Conservation (phyloP, 2,113 vertebrate species). For the Gopherus flavomarginatus region DNA sequence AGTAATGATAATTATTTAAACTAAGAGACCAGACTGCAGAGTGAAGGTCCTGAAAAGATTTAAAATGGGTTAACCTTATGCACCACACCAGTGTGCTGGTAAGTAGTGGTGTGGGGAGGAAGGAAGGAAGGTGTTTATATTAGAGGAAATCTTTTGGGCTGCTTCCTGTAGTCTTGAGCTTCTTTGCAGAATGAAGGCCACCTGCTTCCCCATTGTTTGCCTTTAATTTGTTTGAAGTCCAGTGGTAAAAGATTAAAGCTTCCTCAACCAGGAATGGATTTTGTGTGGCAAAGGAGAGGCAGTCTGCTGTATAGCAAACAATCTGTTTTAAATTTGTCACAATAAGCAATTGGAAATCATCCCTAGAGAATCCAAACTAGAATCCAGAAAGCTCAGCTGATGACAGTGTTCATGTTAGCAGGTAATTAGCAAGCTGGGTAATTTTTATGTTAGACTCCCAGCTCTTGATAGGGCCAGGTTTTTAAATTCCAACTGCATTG, state of each 20-base stretch:
- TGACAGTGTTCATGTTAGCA: not conserved
- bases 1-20: too few species aligned
- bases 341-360: not conserved
- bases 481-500: not conserved
- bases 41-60: not conserved
- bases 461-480: not conserved
- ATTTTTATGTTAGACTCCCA: not conserved
- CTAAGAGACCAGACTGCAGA: not conserved
- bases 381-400: not conserved
- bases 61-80: not conserved
- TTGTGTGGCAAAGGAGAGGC: not conserved
- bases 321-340: not conserved
- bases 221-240: not conserved
- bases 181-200: rapidly evolving
- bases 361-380: not conserved
- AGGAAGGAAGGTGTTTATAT: too few species aligned
- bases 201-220: not conserved
- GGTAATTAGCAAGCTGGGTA: not conserved
- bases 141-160: not conserved
- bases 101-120: not conserved
- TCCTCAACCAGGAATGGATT: not conserved
- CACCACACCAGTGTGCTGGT: not conserved
- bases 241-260: not conserved
- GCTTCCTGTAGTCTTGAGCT: rapidly evolving
- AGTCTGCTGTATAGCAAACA: not conserved